Evolutionary conservation across 2,113 vertebrate genomes (phyloP), one percentile per base, ranked within the genome.

Genomic region (Protobothrops flavoviridis): DNA sequence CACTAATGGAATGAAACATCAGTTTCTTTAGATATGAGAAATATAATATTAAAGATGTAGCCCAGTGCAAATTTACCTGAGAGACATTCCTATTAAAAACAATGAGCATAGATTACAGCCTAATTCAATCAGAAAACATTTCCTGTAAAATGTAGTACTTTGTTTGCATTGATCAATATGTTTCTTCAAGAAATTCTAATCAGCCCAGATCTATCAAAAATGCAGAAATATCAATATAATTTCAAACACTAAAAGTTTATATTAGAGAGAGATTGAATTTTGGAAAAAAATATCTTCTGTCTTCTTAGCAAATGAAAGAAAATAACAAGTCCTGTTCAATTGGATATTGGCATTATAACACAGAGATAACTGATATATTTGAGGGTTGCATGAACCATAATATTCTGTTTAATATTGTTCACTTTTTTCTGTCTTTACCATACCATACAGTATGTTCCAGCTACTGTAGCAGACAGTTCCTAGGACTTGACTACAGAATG

Each of bases 351-450:
- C 33, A 91, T 91, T 74, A 95, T 94, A 91, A 87, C 91, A 91
- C 24, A 15, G 93, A 17, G 64, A 48, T 92, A 95, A 94, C 94
- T 48, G 39, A 94, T 89, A 95, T 95, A 95, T 95, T 96, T 95
- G 94, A 50, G 3, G 88, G 17, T 8, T 91, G 10, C 57, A 69
- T 93, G 88, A 8, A 90, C 21, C 89, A 57, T 48, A 52, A 57
- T 95, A 94, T 89, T 43, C 61, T 59, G 88, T 69, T 88, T 87
- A 93, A 20, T 90, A 93, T 48, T 95, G 26, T 5, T 85, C 91
- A 5, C n/a, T 94, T 17, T 33, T 88, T 52, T 92, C 56, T 91
- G 8, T 48, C 93, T 5, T 92, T 91, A 94, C 90, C 85, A 94
- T 94, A 29, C 87, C 48, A 69, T 2, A n/a, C 0, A 50, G 92